These are phyloP conservation scores for Tenualosa thibaudeaui DNA, from an alignment of 2,797 vertebrate genomes.

Conservation along the genomic window DNA sequence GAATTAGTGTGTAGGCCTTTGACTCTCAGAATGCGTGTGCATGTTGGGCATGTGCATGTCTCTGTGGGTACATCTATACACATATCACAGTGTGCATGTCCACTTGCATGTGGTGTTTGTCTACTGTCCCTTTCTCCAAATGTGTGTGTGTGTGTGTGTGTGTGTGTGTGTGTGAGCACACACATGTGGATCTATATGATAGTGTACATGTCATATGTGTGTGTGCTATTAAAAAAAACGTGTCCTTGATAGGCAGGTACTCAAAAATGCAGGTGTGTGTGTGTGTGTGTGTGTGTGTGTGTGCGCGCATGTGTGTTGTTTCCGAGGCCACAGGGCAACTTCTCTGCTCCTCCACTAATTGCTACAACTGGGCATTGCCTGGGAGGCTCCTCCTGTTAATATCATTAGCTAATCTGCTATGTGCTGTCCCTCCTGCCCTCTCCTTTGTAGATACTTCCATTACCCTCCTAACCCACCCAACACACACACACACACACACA, in stretches of 20 bases:
- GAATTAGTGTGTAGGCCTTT: conserved; percentile 16
- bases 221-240: not conserved
- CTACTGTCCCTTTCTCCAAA: too few relatives aligned
- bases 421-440: conserved; percentile 73
- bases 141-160: not conserved
- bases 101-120: too few relatives aligned
- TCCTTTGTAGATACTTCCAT: conserved; percentile 45
- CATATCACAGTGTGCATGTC: too few relatives aligned
- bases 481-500: not conserved
- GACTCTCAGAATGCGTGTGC: not conserved
- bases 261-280: not conserved
- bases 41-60: too few relatives aligned
- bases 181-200: too few relatives aligned
- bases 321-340: conserved; percentile 66
- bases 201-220: not conserved
- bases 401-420: conserved; percentile 82
- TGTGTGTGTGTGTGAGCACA: not conserved
- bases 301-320: conserved; percentile 35
- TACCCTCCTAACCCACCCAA: conserved; percentile 33
- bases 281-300: conserved; percentile 18
- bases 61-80: too few relatives aligned
- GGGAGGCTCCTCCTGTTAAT: conserved; percentile 71
- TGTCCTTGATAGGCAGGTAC: not conserved
- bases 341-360: conserved; percentile 73
- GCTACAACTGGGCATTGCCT: conserved; percentile 75